Evolutionary conservation across 2,888 invertebrate genomes (phyloP), one percentile per base, ranked within the genome.

Genomic region (Tetranychus truncatus): DNA sequence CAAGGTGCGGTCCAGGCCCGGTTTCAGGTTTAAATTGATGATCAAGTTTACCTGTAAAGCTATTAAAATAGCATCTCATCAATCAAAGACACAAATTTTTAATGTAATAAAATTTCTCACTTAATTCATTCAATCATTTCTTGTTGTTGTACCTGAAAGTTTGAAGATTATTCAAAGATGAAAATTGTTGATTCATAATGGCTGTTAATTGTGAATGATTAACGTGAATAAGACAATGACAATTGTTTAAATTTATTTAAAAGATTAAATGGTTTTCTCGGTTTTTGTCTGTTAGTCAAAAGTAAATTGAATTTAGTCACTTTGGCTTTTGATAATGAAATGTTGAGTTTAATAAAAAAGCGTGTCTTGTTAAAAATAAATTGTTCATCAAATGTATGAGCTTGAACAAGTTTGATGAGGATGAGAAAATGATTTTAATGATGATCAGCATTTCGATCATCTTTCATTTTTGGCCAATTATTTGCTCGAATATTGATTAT

Each of bases 281-380:
- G 24, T 34, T 34, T 34, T 34, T 34, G 34, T 34, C 4, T 34
- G 34, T 34, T 34, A 24, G 24, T 34, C 4, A 34, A 34, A 34
- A 34, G 34, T 34, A 34, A 34, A 34, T 34, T 34, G 34, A 34
- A 34, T 34, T 34, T 34, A 34, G 34, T 34, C 4, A 34, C 34
- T 34, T 34, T 34, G 34, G 34, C 5, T 34, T 34, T 34, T 34
- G 34, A 34, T 34, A 34, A 34, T 34, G 34, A 34, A 34, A 34
- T 15, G 15, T 55, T 55, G 55, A 55, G 9, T 55, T 15, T 55
- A 9, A 55, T 55, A 15, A 55, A 55, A 15, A 55, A 55, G 55
- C 55, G 55, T 55, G 55, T 55, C 55, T 55, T 55, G 55, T 55
- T 55, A 55, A 55, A 55, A 55, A 55, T 55, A 55, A 55, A 55